Evolutionary conservation across 1,140 invertebrate species (phyloP), one percentile per base, ranked within the genome.

Genomic region (Frieseomelitta varia): DNA sequence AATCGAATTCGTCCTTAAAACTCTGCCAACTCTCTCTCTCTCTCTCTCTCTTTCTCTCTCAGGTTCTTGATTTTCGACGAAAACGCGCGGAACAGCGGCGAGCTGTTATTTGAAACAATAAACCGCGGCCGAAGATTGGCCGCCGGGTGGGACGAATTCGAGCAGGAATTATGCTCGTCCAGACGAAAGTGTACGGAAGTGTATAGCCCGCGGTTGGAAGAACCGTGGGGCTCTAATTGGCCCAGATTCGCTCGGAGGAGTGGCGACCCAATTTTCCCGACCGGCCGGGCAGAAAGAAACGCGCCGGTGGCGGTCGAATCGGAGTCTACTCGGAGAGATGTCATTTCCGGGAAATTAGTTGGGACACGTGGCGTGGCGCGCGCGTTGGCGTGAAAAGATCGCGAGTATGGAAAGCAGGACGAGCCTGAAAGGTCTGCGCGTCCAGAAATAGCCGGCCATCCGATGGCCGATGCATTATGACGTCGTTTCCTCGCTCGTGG

Each of bases 401-500:
- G 39, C n/a, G 21, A 47, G 8, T 47, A 47, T 1, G 10, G 77
- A 65, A 88, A 76, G 58, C 47, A 19, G 39, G 39, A 55, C 69
- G 71, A 71, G 30, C 27, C 27, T 56, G 53, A 63, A 79, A 69
- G 30, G 53, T 76, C 63, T 56, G 53, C 30, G 71, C 53, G 1
- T 80, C 53, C 61, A 51, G 81, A 81, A 88, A 88, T 89, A 85
- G 21, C 55, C 27, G 51, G 71, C 68, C 30, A 61, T 34, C 47
- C 68, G 47, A 53, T 73, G 80, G 78, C 77, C 87, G 51, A 72
- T 75, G 61, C 74, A 65, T 65, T 30, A 55, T 84, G 87, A 89
- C 84, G 88, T 84, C 84, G 61, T 78, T 88, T 0, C 63, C 39
- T 81, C 63, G 65, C 65, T 80, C 84, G 75, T 89, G 56, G 87